Evolutionary conservation across 2,888 invertebrate genomes (phyloP).

Genomic region (Caradrina clavipalpis): DNA sequence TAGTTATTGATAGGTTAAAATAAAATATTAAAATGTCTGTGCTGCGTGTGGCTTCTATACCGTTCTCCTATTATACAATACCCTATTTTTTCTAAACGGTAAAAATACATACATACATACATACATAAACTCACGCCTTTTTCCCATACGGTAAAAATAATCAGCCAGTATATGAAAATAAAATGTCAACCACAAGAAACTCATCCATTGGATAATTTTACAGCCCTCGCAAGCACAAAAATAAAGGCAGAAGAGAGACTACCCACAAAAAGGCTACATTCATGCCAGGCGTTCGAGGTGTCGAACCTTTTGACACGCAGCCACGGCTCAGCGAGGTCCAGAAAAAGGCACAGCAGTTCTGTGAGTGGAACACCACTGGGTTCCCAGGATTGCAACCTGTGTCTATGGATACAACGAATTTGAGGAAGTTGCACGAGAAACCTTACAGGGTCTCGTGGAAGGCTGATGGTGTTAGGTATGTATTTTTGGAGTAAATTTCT

Average conservation of each 20-base stretch:
- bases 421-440: conserved; percentile 93
- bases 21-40: too few species aligned
- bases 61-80: too few species aligned
- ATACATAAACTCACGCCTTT: too few species aligned
- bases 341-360: conserved; percentile 94
- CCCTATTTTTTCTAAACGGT: too few species aligned
- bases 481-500: neutral
- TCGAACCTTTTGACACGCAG: conserved; percentile 93
- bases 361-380: conserved; percentile 94
- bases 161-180: too few species aligned
- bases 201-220: neutral
- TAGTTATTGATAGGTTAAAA: too few species aligned
- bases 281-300: conserved; percentile 96
- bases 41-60: too few species aligned
- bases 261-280: conserved; percentile 93
- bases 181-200: too few species aligned
- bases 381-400: conserved; percentile 99
- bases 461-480: conserved; percentile 98
- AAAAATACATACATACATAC: too few species aligned
- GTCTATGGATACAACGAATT: conserved; percentile 97
- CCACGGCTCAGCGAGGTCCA: conserved; percentile 93
- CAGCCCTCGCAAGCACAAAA: conserved; percentile 70
- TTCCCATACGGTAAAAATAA: too few species aligned
- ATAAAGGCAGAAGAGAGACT: conserved; percentile 89
- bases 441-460: conserved; percentile 99